Evolutionary conservation across 2,113 vertebrate species (phyloP), one percentile per base, ranked within the genome.

Genomic region (Abramis brama): DNA sequence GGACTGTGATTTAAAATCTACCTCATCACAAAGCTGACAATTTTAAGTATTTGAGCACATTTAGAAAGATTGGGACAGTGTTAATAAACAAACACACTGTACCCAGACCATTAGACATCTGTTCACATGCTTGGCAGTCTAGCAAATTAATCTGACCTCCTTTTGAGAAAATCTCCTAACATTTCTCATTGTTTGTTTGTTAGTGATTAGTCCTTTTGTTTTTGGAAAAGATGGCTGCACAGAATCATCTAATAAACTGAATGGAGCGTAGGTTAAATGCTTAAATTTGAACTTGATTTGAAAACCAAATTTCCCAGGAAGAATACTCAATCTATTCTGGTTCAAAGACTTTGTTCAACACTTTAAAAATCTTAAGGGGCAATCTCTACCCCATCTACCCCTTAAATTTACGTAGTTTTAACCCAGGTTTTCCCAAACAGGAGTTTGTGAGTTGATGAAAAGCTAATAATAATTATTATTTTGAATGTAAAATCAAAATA

Each of bases 41-140:
- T 47, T 39, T 47, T 74, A 73, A 73, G 70, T 12, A 36, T 57
- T n/a, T 59, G 8, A 71, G 12, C 23, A 59, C 36, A 27, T 79
- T 79, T 39, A 15, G 17, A 43, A 74, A 39, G 1, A 39, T n/a
- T 45, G 17, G 36, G 39, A 23, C 52, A 45, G n/a, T 10, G n/a
- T 60, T 74, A 25, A n/a, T 55, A 57, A 36, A 39, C 68, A 83
- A 21, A 55, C 50, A 17, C 1, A 55, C 2, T n/a, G 27, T 55
- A 43, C 80, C 19, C 13, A 81, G 33, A 81, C 80, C 80, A 70
- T 57, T n/a, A 43, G 82, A 59, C 68, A 73, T 73, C 52, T 59
- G 82, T 82, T 27, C 70, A 83, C 70, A 73, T 83, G 52, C 55
- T 55, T 43, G 21, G 33, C 33, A 21, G 70, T 73, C 52, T 73